These are phyloP conservation scores for Cryptus viduatorius DNA, from an alignment of 2,888 invertebrate genomes.

Conservation along the genomic window DNA sequence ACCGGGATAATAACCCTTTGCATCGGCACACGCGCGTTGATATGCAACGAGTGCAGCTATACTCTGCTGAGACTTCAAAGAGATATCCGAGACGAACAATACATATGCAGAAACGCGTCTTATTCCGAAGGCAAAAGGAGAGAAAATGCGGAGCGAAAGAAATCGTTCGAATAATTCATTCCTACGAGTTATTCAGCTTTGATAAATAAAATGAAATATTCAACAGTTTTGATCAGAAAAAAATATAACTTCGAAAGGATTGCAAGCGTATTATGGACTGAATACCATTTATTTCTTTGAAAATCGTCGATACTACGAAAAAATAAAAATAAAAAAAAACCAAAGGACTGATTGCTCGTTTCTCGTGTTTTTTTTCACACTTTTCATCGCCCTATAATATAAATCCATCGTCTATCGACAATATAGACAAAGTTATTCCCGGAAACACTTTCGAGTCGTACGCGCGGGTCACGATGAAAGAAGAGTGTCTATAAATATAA, in stretches of 20 bases:
- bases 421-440: constrained; percentile 48
- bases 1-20: not conserved
- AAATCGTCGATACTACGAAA: too few species aligned
- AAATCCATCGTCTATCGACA: constrained; percentile 24
- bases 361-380: not conserved
- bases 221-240: too few species aligned
- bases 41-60: not conserved
- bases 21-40: not conserved
- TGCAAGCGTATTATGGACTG: too few species aligned
- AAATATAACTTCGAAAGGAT: too few species aligned
- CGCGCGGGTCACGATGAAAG: constrained; percentile 61
- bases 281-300: too few species aligned
- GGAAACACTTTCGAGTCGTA: constrained; percentile 48
- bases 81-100: not conserved
- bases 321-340: too few species aligned
- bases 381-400: not conserved
- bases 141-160: too few species aligned
- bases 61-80: not conserved
- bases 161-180: too few species aligned
- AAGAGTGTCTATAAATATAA: constrained; percentile 66
- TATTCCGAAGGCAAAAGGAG: too few species aligned
- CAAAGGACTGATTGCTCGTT: too few species aligned
- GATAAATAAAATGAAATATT: too few species aligned
- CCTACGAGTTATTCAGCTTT: too few species aligned
- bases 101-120: not conserved